Evolutionary conservation across 2,888 invertebrate species (phyloP).

Genomic region (Phasia obesa): DNA sequence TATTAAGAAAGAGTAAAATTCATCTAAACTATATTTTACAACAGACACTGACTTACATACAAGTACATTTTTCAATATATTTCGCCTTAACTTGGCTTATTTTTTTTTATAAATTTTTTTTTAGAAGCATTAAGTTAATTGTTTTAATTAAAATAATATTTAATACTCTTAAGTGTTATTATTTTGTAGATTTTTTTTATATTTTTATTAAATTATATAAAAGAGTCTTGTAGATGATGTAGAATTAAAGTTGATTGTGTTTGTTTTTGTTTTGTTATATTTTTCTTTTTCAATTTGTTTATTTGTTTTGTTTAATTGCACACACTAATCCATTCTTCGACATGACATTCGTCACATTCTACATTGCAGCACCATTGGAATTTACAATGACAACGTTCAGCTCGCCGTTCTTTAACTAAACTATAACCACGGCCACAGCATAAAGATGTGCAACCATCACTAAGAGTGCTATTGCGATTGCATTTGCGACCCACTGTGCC

Average conservation of each 20-base stretch:
- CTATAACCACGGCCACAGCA: conserved; percentile 96
- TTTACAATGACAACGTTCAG: conserved; percentile 93
- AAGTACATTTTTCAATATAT: conserved; percentile 14
- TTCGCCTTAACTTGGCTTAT: neutral
- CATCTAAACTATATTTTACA: conserved; percentile 66
- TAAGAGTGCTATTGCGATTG: conserved; percentile 87
- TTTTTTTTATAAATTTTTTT: conserved; percentile 9
- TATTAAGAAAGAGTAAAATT: conserved; percentile 38
- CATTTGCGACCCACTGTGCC: conserved; percentile 91
- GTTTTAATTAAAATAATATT: conserved; percentile 40
- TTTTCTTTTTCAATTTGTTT: neutral
- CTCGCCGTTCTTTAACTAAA: conserved; percentile 88
- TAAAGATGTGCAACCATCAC: conserved; percentile 92
- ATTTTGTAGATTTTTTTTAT: conserved; percentile 18
- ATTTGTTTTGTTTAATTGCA: conserved; percentile 87
- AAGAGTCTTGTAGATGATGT: conserved; percentile 56
- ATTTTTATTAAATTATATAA: conserved; percentile 44
- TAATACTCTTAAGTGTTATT: conserved; percentile 32
- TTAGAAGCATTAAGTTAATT: conserved; percentile 22
- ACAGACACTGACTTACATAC: conserved; percentile 29
- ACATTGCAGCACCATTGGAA: conserved; percentile 98
- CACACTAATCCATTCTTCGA: conserved; percentile 94
- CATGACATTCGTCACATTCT: conserved; percentile 92
- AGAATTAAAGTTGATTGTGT: conserved; percentile 53
- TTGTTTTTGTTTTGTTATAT: neutral